Percentiles rank a stretch among this genome's conserved stretches.
phyloP scores from a whole-genome alignment of 2,888 invertebrate species.

The Sinohyriopsis cumingii region DNA sequence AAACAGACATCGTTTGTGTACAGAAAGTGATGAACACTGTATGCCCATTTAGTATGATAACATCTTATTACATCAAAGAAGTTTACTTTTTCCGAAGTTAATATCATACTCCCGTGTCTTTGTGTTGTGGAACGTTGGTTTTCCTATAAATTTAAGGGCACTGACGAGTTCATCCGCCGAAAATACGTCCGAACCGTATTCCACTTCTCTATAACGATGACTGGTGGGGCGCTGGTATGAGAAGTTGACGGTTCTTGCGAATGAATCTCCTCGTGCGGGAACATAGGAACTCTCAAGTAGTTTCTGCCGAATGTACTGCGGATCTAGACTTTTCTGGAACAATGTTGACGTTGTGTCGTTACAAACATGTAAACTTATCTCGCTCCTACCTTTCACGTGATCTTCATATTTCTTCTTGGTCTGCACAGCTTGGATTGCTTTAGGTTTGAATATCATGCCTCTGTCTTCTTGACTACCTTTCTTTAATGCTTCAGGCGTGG shows the following conservation, averaged over 20 bases:
- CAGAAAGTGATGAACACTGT: too few relatives aligned
- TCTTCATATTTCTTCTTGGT: conserved; percentile 56
- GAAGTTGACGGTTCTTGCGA: too few relatives aligned
- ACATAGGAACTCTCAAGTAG: not conserved
- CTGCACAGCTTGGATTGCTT: conserved; percentile 59
- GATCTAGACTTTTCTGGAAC: conserved; percentile 46
- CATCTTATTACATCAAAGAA: too few relatives aligned
- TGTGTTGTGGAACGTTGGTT: conserved; percentile 17
- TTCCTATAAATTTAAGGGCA: conserved; percentile 37
- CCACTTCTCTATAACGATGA: conserved; percentile 10
- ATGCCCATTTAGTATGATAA: too few relatives aligned
- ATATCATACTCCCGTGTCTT: conserved; percentile 23
- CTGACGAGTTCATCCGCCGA: conserved; percentile 30
- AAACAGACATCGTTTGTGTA: too few relatives aligned
- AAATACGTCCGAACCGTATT: conserved; percentile 30
- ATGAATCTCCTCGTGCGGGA: not conserved
- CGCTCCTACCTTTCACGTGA: conserved; percentile 46
- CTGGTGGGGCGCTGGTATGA: too few relatives aligned
- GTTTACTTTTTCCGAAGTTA: conserved; percentile 11
- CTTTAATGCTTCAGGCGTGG: conserved; percentile 6
- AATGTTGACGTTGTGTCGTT: conserved; percentile 54
- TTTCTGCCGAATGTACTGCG: conserved; percentile 2
- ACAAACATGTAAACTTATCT: conserved; percentile 55
- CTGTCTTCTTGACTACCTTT: conserved; percentile 23
- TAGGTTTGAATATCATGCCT: conserved; percentile 61